Evolutionary conservation across 2,113 vertebrate genomes (phyloP), one percentile per base, ranked within the genome.

Genomic region (Tragelaphus buxtoni): DNA sequence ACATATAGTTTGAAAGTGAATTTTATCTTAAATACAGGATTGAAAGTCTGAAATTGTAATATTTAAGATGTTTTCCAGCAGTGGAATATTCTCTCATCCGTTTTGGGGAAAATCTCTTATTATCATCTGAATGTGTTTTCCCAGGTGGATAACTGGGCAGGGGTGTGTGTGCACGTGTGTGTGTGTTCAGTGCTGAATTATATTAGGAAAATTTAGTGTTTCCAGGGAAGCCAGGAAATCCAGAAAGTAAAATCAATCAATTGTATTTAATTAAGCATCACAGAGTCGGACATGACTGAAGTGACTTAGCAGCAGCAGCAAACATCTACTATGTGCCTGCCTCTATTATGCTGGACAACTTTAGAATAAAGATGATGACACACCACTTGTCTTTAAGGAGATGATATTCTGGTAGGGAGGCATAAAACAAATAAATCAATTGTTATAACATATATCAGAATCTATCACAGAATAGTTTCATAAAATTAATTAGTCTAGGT

Each of bases 1-100:
- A 1, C 74, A 51, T 96, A 55, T 5, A 42, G 49, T 96, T 97
- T 98, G 28, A 98, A 97, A 97, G 94, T 91, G 26, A 87, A 55
- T 35, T 93, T 91, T 82, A 32, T 63, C 30, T 3, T 95, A 96
- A 95, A 95, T 92, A 60, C 56, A 85, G 9, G 56, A 74, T 76
- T 72, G 7, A 56, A 91, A 94, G 51, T 61, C 28, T 65, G 26
- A 56, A 97, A 24, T 90, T 97, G 92, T 69, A 94, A 79, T 89
- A 98, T 96, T 84, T 97, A 93, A 88, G 14, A 32, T 96, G 35
- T 96, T 97, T 53, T 96, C 63, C 60, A 81, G 58, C 65, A 94
- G 81, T 96, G 95, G 17, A 20, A 22, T 30, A 45, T 74, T 51
- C 4, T 90, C 8, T 91, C 22, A 65, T 49, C 7, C 2, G 22